Percentiles rank a stretch among this genome's conserved stretches.
phyloP scores from a whole-genome alignment of 1,140 invertebrate genomes.

The Dreissena polymorpha region DNA sequence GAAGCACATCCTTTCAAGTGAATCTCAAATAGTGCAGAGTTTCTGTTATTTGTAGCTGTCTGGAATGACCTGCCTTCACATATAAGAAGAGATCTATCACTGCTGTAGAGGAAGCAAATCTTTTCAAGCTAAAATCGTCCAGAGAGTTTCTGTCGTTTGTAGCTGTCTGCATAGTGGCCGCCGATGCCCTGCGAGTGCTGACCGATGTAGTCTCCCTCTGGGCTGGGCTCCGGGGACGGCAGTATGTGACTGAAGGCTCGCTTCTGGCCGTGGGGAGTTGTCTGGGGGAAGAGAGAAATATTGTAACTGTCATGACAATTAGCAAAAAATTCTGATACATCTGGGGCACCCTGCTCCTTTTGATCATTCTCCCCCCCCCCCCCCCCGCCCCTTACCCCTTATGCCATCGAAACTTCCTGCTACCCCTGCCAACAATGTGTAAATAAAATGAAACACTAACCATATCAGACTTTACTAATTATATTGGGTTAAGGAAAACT shows the following conservation, averaged over 20 bases:
- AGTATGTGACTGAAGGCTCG: slow-evolving; percentile 80
- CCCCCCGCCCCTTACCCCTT: too few relatives aligned
- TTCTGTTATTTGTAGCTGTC: neutral
- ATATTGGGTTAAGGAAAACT: too few relatives aligned
- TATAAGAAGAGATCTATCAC: neutral
- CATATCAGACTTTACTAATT: too few relatives aligned
- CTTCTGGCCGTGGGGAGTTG: slow-evolving; percentile 78
- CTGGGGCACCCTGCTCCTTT: too few relatives aligned
- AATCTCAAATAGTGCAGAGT: neutral
- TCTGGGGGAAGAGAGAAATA: slow-evolving; percentile 5
- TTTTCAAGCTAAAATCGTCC: slow-evolving; percentile 24
- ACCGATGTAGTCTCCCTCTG: slow-evolving; percentile 82
- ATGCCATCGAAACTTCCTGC: too few relatives aligned
- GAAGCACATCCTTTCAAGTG: neutral
- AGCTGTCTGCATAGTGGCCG: slow-evolving; percentile 83
- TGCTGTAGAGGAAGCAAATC: neutral
- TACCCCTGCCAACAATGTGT: too few relatives aligned
- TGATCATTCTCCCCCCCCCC: too few relatives aligned
- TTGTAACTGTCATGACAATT: too few relatives aligned
- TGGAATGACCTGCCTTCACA: neutral
- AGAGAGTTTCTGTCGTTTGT: slow-evolving; percentile 68
- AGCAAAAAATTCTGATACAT: too few relatives aligned
- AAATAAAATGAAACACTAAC: too few relatives aligned
- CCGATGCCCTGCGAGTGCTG: slow-evolving; percentile 83
- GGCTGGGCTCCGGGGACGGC: slow-evolving; percentile 81